Evolutionary conservation across 2,113 vertebrate species (phyloP).

Genomic region (Athene noctua): DNA sequence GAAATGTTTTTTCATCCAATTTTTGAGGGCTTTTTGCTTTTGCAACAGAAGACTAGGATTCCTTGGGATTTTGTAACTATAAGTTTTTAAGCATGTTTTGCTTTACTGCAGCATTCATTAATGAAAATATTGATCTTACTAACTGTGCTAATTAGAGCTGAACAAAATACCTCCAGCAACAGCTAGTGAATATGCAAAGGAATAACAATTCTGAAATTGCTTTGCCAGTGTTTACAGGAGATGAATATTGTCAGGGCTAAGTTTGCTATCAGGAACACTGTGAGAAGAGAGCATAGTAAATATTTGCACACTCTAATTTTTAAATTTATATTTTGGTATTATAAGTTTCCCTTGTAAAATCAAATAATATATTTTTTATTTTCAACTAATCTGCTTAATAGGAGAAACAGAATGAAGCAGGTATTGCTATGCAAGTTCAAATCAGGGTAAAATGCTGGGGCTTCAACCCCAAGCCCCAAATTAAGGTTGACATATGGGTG

Average conservation of each 20-base stretch:
- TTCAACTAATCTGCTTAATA: not conserved
- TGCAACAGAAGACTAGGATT: not conserved
- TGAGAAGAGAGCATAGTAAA: not conserved
- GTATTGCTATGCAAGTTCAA: not conserved
- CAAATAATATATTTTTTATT: not conserved
- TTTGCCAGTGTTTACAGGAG: slow-evolving; percentile 24
- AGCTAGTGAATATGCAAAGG: slow-evolving; percentile 39
- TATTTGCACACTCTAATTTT: slow-evolving; percentile 2
- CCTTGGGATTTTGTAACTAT: not conserved
- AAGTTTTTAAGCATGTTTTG: slow-evolving; percentile 17
- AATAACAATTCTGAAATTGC: slow-evolving; percentile 42
- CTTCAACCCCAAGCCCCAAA: too few species aligned
- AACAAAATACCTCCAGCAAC: slow-evolving; percentile 59
- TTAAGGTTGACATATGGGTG: too few species aligned
- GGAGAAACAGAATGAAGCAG: not conserved
- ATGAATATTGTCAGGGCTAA: slow-evolving; percentile 8
- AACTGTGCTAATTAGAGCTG: slow-evolving; percentile 61
- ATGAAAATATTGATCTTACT: slow-evolving; percentile 68
- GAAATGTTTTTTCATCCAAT: not conserved
- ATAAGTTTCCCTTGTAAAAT: not conserved
- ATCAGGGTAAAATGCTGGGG: not conserved
- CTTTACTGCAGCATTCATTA: slow-evolving; percentile 11
- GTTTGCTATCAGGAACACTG: not conserved
- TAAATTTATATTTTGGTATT: not conserved
- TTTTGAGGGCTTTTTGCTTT: not conserved